Base-by-base conservation (phyloP, 2,113 vertebrate genomes). In the Nyctereutes procyonoides region DNA sequence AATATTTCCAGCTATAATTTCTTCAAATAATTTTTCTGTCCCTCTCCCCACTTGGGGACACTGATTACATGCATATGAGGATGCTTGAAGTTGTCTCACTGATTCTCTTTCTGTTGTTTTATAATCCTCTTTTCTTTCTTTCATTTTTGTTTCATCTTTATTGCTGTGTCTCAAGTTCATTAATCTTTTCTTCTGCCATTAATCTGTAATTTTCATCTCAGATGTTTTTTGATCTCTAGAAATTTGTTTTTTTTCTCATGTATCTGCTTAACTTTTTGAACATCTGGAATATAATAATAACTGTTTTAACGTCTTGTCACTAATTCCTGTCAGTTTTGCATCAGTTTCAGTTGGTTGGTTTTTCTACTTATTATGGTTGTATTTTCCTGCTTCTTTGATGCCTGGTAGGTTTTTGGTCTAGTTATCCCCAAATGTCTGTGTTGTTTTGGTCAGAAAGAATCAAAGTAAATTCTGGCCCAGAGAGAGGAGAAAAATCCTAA, bases 151-250 rank as follows among this genome's bases (percentile, higher is more conserved):
- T 74, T 88, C 3, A 69, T 48, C 85, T 93, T 53, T 83, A 10
- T 93, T 88, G 24, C 56, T 88, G 2, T 76, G 22, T 81, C 30
- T 95, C 38, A 96, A 48, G 43, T 63, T 93, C n/a, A 90, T 35
- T 93, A 35, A 51, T 83, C 82, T 67, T 90, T 87, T 90, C 48
- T 90, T 90, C 58, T 90, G 35, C 14, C 62, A 58, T 69, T 82
- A 83, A 90, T 94, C 30, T 84, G 2, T 80, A 60, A 84, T 74
- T 94, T 91, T 90, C 58, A n/a, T 90, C 74, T 94, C 95, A 92
- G 48, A 82, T 86, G 62, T 65, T 65, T 90, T 86, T 94, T 96
- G 67, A 84, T 62, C 53, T 88, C 15, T 55, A 56, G 22, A 94
- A 90, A 65, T 77, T 69, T 92, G 17, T 38, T 38, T 92, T 81